Conservation (phyloP, 2,113 vertebrate genomes). For the Lepisosteus oculatus region DNA sequence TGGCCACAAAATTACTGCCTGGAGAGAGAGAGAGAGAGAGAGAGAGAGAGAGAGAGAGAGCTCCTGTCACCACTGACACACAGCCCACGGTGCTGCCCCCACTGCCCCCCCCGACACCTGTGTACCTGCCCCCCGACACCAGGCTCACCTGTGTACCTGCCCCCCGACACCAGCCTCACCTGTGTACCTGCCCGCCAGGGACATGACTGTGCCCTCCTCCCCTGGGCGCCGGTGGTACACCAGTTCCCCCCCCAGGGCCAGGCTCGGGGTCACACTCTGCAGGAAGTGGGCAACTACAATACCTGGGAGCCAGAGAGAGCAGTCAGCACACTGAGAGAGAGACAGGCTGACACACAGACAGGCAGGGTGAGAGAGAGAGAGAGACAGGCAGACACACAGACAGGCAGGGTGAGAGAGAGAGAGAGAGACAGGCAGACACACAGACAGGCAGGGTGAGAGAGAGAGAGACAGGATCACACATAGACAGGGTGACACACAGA, state of each 20-base stretch:
- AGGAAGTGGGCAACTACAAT: conserved; percentile 83
- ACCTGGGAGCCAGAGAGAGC: conserved; percentile 48
- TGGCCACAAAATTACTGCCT: conserved; percentile 82
- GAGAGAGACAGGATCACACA: too few relatives aligned
- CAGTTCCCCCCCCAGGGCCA: conserved; percentile 82
- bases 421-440: neutral
- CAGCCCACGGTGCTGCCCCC: neutral
- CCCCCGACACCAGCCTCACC: conserved; percentile 56
- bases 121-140: too few relatives aligned
- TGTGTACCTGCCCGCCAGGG: conserved; percentile 81
- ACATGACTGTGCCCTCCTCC: conserved; percentile 81
- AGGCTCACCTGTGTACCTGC: conserved; percentile 48
- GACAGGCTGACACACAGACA: neutral
- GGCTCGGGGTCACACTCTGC: conserved; percentile 75
- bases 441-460: neutral
- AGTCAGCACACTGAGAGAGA: too few relatives aligned
- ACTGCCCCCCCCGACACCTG: too few relatives aligned
- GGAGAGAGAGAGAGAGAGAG: conserved; percentile 9
- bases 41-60: neutral
- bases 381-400: too few relatives aligned
- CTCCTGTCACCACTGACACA: too few relatives aligned
- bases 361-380: neutral
- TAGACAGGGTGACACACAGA: neutral
- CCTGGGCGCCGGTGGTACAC: conserved; percentile 84
- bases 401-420: too few relatives aligned